Evolutionary conservation across 2,888 invertebrate genomes (phyloP), one percentile per base, ranked within the genome.

Genomic region (Lymantria dispar): DNA sequence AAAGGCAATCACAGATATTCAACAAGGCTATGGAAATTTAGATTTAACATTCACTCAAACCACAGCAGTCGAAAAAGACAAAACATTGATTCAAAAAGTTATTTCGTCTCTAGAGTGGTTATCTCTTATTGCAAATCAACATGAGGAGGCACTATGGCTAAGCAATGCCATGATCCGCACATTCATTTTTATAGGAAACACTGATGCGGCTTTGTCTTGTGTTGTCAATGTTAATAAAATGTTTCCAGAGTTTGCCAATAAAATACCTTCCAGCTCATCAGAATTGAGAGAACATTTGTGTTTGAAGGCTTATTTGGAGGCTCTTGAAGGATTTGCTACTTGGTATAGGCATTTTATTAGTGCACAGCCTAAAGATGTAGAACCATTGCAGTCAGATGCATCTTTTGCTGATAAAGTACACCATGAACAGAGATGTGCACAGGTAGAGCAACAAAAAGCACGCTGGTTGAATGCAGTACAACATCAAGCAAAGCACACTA

Each of bases 381-480:
- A 94, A 39, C 84, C 92, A 11, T 78, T 94, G 31, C 81, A 92
- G 0, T 74, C 92, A 12, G 93, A 92, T 67, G 94, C 94, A 7
- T 94, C 95, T 44, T 98, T 98, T 75, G 95, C 97, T 0, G 98
- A 98, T 73, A 95, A 96, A 80, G 96, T 98, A 22, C 97, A 97
- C 1, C 94, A 95, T 72, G 97, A 98, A 75, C 98, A 98, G 72
- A 94, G 94, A 69, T 92, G 95, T 72, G 95, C 96, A 40, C 95
- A 95, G 70, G 96, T 95, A 66, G 94, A 95, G 59, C 93, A 93
- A n/a, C 97, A 97, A 68, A 84, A 95, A 48, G 94, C 95, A 14
- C 92, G 96, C 47, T 96, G 96, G 96, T 93, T 92, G 61, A 92
- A 93, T 70, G 93, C 94, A 37, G 92, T 96, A 50, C 85, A 92